Evolutionary conservation across 2,113 vertebrate genomes (phyloP), one percentile per base, ranked within the genome.

Genomic region (Oenanthe melanoleuca): DNA sequence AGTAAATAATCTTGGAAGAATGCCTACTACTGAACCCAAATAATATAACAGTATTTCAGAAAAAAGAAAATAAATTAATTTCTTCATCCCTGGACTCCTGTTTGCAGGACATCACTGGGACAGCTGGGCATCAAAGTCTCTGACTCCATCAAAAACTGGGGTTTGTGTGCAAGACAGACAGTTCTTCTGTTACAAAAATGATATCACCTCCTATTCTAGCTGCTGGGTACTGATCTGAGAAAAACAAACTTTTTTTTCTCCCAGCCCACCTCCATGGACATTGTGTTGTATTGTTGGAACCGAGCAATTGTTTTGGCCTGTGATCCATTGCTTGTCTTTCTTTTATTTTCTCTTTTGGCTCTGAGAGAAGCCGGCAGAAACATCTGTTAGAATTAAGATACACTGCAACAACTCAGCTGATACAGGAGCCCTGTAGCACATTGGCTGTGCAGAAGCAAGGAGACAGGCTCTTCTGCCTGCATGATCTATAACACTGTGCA

Each of bases 371-470:
- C 60, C 37, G 45, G 64, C 81, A 91, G 64, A 74, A 86, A 92
- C 88, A 96, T 93, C 92, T 95, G 88, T 81, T 92, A 52, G 80
- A 88, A 91, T 56, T 84, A 75, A 61, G 80, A 90, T 28, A 86
- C 53, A 59, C 75, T 37, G 63, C 79, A 34, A 8, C 1, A 4
- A 60, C 78, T 77, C 77, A 5, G 40, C 74, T 73, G 80, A 61
- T 71, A 28, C 4, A 3, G 64, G 55, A 77, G 79, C 94, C 88
- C 88, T 67, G 81, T 75, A 81, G 88, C 84, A 56, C 42, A 34
- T 26, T 45, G 64, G 47, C 80, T 94, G 45, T 23, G 85, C 90
- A 59, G 70, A 61, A 94, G 63, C 24, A 50, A 70, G 78, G 86
- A 90, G 95, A 88, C 14, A 42, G 78, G 66, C 42, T 93, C 63